phyloP scores from a whole-genome alignment of 2,888 invertebrate genomes.

The Chironomus riparius region DNA sequence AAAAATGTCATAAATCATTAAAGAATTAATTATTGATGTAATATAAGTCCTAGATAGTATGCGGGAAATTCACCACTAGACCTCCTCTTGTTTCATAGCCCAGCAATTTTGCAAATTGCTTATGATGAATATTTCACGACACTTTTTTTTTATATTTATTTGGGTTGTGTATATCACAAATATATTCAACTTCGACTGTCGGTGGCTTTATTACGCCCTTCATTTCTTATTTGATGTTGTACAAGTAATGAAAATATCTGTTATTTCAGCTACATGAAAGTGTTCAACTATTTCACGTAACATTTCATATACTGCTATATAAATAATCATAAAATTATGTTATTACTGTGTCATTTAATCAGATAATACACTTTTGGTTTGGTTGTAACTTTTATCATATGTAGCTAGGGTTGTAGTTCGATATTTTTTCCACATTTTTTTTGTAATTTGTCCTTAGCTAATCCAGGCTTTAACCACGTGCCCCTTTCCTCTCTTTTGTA shows the following conservation, averaged over 20 bases:
- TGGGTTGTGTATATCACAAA: neutral
- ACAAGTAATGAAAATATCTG: neutral
- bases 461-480: too few relatives aligned
- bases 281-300: neutral
- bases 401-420: too few relatives aligned
- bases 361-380: neutral
- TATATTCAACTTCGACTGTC: neutral
- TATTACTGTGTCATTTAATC: neutral
- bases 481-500: too few relatives aligned
- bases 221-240: neutral
- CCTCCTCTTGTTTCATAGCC: neutral
- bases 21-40: conserved; percentile 25
- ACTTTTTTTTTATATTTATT: neutral
- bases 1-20: conserved; percentile 24
- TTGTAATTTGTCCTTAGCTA: too few relatives aligned
- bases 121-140: conserved; percentile 22
- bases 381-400: too few relatives aligned
- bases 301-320: neutral
- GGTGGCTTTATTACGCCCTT: neutral
- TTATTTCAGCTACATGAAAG: neutral
- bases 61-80: neutral
- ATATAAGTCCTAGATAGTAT: conserved; percentile 15
- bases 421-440: too few relatives aligned
- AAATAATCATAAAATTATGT: neutral
- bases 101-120: conserved; percentile 26